Base-by-base conservation (phyloP, 2,888 invertebrate genomes). In the Athalia cordata region DNA sequence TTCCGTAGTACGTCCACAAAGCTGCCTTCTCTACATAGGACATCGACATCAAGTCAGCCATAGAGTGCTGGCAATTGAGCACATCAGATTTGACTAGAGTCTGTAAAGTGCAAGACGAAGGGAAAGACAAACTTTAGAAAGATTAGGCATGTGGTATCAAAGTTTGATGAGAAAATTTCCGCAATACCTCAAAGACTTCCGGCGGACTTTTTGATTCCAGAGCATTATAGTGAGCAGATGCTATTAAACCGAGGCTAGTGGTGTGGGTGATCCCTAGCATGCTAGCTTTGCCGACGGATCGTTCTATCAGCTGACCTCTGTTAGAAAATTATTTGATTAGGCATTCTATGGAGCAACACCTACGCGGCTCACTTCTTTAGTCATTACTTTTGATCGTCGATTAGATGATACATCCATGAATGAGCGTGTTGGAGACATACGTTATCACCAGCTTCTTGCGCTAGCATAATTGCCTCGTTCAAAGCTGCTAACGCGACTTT, bases 1-100 rank as follows among this genome's bases (percentile, higher is more conserved):
- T 96, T 0, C 98, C 98, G 88, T 97, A 98, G 77, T 96, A 93
- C 11, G 95, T 93, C 98, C 98, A 98, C 8, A 98, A 91, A 0
- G 96, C 96, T 0, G 97, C 94, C 83, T 96, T 95, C 90, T 97
- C 95, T 0, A 96, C 94, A 83, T 96, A 93, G 43, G 96, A 96
- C 81, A 95, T 95, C 81, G 96, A 94, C 81, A 96, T 94, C 77
- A 97, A 91, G 83, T 97, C 97, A 3, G 94, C 93, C 91, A 96
- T 93, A 0, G 96, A 96, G 88, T 97, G 95, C 81, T 96, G 94
- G 87, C 95, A 96, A 89, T 97, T 97, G 8, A 97, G 92, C 11
- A 96, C 93, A 86, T 98, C 97, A 81, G 97, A 96, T 89, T 95
- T 95, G 83, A 95, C 94, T 79, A 97, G 91, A 70, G 96, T 93